phyloP scores from a whole-genome alignment of 2,113 vertebrate genomes.

The Gallinago paraguaiae region DNA sequence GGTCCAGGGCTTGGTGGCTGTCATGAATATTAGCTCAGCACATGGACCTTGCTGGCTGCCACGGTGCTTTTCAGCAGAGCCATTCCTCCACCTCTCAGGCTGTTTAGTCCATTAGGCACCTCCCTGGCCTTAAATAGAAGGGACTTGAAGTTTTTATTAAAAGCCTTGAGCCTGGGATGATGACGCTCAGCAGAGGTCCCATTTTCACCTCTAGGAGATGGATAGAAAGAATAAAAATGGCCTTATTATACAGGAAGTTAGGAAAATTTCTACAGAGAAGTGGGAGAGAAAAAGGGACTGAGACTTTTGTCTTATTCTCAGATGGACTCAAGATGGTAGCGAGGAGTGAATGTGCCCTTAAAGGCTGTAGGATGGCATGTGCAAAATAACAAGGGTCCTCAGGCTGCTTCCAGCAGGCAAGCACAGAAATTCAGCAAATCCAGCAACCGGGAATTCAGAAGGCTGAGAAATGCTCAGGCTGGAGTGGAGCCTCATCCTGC shows the following conservation, averaged over 20 bases:
- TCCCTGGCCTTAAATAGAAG: not conserved
- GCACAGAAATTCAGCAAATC: not conserved
- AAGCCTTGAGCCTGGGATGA: not conserved
- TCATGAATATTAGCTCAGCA: not conserved
- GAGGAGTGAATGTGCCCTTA: not conserved
- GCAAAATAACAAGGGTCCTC: not conserved
- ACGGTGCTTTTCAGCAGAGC: not conserved
- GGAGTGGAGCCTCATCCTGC: not conserved
- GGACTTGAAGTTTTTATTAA: not conserved
- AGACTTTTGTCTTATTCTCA: not conserved
- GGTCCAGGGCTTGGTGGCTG: not conserved
- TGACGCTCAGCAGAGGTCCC: not conserved
- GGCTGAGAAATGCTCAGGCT: not conserved
- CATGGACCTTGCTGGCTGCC: not conserved
- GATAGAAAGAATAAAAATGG: not conserved
- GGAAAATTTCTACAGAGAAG: not conserved
- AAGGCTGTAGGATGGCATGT: not conserved
- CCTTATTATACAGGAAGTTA: not conserved
- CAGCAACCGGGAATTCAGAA: not conserved
- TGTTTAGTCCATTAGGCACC: slow-evolving; percentile 31
- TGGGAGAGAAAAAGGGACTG: not conserved
- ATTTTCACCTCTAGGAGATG: not conserved
- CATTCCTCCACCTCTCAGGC: not conserved
- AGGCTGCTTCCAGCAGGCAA: not conserved
- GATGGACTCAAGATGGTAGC: not conserved